A percentile compares a stretch with the other conserved stretches of the same genome.
These are phyloP conservation scores for Notodromas monacha DNA, from an alignment of 2,888 invertebrate species.

Conservation along the genomic window DNA sequence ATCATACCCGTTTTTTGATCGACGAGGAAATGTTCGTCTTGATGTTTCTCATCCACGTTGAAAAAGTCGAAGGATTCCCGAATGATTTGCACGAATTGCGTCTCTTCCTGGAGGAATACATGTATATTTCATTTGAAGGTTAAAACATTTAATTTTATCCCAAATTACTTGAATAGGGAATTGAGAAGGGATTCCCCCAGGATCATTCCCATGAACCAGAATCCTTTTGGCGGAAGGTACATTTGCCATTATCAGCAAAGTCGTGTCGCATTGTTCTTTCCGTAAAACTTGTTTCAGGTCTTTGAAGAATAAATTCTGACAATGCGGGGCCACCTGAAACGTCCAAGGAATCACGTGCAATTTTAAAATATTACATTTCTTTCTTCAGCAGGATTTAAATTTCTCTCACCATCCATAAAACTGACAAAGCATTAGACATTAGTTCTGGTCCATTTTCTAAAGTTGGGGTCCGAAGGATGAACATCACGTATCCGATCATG, in stretches of 20 bases:
- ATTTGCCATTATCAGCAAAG: constrained; percentile 82
- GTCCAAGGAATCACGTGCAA: too few relatives aligned
- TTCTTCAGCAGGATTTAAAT: not conserved
- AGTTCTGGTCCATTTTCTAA: constrained; percentile 24
- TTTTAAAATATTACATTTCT: too few relatives aligned
- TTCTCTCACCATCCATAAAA: not conserved
- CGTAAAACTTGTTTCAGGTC: constrained; percentile 90
- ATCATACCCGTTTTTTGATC: constrained; percentile 83
- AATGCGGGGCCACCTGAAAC: constrained; percentile 73
- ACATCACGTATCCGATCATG: constrained; percentile 96
- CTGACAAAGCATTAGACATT: not conserved
- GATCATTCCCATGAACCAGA: constrained; percentile 73
- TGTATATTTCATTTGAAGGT: too few relatives aligned
- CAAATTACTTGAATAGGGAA: constrained; percentile 50
- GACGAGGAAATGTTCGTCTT: constrained; percentile 69
- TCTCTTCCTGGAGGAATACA: constrained; percentile 35
- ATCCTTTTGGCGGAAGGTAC: constrained; percentile 98
- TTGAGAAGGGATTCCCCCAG: constrained; percentile 83
- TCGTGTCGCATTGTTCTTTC: constrained; percentile 96
- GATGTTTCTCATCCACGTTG: constrained; percentile 60
- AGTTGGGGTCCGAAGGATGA: constrained; percentile 80
- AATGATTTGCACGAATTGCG: constrained; percentile 74
- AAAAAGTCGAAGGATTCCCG: constrained; percentile 86
- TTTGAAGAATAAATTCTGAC: constrained; percentile 96
- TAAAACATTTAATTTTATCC: constrained; percentile 10